A percentile compares a stretch with the other conserved stretches of the same genome.
Evolutionary conservation across 92 coral and sea anemone species (phyloP).

Genomic region (Palythoa heliodiscus): DNA sequence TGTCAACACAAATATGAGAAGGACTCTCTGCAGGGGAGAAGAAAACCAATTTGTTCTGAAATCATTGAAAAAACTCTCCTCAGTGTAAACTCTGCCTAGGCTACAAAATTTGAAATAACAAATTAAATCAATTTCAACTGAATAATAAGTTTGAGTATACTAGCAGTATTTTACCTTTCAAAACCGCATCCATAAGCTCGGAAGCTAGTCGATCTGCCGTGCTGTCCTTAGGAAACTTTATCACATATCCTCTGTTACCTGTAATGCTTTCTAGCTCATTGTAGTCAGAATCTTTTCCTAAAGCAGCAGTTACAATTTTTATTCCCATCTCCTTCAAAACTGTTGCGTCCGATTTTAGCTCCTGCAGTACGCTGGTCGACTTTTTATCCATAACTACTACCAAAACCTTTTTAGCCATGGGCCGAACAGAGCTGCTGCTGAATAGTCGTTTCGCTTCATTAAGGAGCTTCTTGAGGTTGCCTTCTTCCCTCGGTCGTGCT

Average conservation of each 20-base stretch:
- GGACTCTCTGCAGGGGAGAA: too few species aligned
- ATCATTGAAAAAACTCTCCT: too few species aligned
- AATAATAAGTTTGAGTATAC: too few species aligned
- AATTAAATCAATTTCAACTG: too few species aligned
- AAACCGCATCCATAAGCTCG: constrained; percentile 55
- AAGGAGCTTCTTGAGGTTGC: constrained; percentile 17
- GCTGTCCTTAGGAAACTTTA: constrained; percentile 54
- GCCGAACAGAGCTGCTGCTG: constrained; percentile 51
- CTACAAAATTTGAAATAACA: too few species aligned
- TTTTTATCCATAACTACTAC: constrained; percentile 78
- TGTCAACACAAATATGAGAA: too few species aligned
- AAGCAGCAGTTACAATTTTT: constrained; percentile 79
- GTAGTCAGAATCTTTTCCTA: constrained; percentile 68
- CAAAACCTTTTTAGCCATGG: constrained; percentile 73
- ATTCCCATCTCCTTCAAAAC: constrained; percentile 62
- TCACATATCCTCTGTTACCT: constrained; percentile 65
- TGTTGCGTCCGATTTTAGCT: constrained; percentile 56
- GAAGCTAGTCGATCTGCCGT: constrained; percentile 72
- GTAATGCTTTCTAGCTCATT: constrained; percentile 66
- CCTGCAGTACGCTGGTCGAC: constrained; percentile 60
- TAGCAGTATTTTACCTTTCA: constrained; percentile 26
- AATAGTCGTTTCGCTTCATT: constrained; percentile 7
- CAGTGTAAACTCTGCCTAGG: background rate
- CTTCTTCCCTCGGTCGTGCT: background rate
- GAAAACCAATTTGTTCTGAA: too few species aligned